Conservation (phyloP, 1,140 invertebrate species). For the Galendromus occidentalis region DNA sequence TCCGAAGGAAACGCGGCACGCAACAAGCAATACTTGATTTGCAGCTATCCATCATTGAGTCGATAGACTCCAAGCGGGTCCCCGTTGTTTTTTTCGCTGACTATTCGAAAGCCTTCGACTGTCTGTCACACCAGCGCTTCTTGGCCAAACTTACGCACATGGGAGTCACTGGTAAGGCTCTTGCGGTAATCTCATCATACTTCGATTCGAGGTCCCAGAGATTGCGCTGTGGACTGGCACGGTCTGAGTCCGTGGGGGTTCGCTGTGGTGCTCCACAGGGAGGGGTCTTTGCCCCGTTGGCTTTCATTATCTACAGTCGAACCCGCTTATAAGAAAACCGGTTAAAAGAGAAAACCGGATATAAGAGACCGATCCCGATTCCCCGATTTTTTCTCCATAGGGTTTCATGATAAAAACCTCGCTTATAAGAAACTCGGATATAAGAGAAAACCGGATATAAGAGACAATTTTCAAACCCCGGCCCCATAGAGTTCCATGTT, state of each 20-base stretch:
- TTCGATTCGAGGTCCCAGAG: slow-evolving; percentile 1
- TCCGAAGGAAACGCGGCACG: slow-evolving; percentile 3
- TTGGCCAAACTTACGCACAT: not conserved
- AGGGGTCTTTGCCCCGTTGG: not conserved
- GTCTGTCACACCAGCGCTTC: not conserved
- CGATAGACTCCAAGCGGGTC: not conserved
- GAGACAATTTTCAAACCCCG: too few species aligned
- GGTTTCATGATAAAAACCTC: too few species aligned
- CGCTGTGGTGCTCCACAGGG: not conserved
- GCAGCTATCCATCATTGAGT: slow-evolving; percentile 1
- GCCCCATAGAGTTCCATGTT: too few species aligned
- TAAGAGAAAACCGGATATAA: too few species aligned
- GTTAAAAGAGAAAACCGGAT: too few species aligned
- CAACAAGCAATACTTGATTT: slow-evolving; percentile 6
- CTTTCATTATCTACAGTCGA: slow-evolving; percentile 10
- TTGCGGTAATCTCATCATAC: not conserved
- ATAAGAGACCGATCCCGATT: too few species aligned
- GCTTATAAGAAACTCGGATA: too few species aligned
- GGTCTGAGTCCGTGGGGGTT: not conserved
- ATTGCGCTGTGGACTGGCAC: not conserved
- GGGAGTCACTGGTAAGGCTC: not conserved
- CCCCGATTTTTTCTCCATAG: too few species aligned
- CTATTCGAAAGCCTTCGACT: slow-evolving; percentile 8
- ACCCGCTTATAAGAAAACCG: too few species aligned
- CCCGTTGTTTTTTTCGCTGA: slow-evolving; percentile 10